phyloP scores from a whole-genome alignment of 2,113 vertebrate species.

The Mesocricetus auratus region DNA sequence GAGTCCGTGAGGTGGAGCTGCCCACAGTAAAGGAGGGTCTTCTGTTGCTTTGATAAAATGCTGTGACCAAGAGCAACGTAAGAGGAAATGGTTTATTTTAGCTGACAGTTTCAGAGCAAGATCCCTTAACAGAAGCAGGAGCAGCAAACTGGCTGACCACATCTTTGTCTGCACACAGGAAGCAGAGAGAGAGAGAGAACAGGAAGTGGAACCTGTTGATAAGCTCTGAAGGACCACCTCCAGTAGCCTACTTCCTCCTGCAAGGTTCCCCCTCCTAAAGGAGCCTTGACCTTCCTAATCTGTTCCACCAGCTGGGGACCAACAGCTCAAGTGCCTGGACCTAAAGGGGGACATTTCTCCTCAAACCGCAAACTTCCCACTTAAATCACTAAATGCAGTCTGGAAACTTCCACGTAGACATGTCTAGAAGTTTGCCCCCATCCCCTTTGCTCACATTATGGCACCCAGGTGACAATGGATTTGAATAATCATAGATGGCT shows the following conservation, averaged over 20 bases:
- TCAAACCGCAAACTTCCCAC: neutral
- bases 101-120: neutral
- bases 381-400: too few species aligned
- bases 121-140: neutral
- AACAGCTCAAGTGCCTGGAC: neutral
- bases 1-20: neutral
- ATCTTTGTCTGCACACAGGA: neutral
- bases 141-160: neutral
- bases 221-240: neutral
- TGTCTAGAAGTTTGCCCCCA: neutral
- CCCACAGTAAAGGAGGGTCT: neutral
- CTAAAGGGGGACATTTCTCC: neutral
- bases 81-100: neutral
- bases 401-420: neutral
- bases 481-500: accelerated
- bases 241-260: neutral
- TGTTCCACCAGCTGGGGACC: neutral
- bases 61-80: neutral
- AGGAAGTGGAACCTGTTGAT: neutral
- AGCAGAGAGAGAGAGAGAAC: neutral
- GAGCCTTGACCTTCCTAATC: neutral
- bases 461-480: neutral
- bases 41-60: neutral
- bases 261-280: neutral
- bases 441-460: too few species aligned